Conservation (phyloP, 1,140 invertebrate genomes). For the Euborellia annulipes region DNA sequence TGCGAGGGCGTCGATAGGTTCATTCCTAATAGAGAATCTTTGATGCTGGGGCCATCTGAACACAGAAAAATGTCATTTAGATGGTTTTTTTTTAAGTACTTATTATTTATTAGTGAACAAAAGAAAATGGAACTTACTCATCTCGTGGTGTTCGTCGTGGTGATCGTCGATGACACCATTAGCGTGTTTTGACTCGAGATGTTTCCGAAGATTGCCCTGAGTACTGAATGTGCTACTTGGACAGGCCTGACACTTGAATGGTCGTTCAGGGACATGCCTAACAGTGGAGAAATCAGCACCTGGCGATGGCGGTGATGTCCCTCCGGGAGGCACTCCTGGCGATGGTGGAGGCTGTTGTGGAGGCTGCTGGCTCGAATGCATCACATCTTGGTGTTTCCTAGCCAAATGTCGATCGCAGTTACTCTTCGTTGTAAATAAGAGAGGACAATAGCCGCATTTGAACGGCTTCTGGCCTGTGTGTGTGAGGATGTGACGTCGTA, state of each 20-base stretch:
- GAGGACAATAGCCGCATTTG: slow-evolving; percentile 78
- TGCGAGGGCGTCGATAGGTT: background rate
- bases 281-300: slow-evolving; percentile 32
- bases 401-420: slow-evolving; percentile 89
- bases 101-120: no score
- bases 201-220: slow-evolving; percentile 59
- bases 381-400: slow-evolving; percentile 50
- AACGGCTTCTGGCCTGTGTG: slow-evolving; percentile 94
- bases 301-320: slow-evolving; percentile 5
- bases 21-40: background rate
- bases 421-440: slow-evolving; percentile 91
- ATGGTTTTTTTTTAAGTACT: no score
- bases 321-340: slow-evolving; percentile 12
- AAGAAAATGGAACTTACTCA: background rate
- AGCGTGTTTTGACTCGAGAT: slow-evolving; percentile 52
- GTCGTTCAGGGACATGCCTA: slow-evolving; percentile 59
- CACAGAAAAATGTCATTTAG: no score
- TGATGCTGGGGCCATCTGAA: no score
- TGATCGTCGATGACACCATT: slow-evolving; percentile 13
- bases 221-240: slow-evolving; percentile 75
- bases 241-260: slow-evolving; percentile 69
- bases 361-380: background rate
- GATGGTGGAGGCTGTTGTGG: slow-evolving; percentile 8
- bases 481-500: slow-evolving; percentile 80
- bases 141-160: slow-evolving; percentile 4